phyloP scores from a whole-genome alignment of 2,797 vertebrate genomes.

The Parambassis ranga region DNA sequence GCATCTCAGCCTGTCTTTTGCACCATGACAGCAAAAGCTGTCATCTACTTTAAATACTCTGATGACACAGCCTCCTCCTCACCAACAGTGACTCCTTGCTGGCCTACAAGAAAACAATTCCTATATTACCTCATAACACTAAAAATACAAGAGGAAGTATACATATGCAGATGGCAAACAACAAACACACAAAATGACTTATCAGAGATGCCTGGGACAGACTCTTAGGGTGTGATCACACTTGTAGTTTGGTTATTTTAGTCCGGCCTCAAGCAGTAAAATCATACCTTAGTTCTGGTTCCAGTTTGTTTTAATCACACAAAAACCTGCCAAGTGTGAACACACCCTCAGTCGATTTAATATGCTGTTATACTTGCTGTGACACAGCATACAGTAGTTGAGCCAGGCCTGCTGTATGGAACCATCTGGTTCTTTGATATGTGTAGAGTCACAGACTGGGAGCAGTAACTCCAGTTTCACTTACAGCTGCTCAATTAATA shows the following conservation, averaged over 20 bases:
- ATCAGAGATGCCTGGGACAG: constrained; percentile 14
- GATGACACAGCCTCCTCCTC: constrained; percentile 9
- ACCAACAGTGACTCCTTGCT: background rate
- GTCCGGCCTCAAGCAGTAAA: no score
- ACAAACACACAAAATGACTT: background rate
- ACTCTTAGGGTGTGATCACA: no score
- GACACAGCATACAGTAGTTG: constrained; percentile 16
- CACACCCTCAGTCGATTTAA: no score
- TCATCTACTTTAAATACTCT: constrained; percentile 10
- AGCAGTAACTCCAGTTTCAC: constrained; percentile 14
- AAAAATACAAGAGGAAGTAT: no score
- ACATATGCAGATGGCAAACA: no score
- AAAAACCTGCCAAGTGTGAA: no score
- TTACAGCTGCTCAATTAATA: constrained; percentile 40
- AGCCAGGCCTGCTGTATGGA: constrained; percentile 27
- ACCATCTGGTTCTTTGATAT: constrained; percentile 44
- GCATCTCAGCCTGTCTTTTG: constrained; percentile 8
- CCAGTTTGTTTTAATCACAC: no score
- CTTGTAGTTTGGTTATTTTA: no score
- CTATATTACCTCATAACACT: no score
- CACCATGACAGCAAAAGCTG: constrained; percentile 1
- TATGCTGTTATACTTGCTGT: constrained; percentile 13
- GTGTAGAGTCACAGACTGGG: constrained; percentile 24
- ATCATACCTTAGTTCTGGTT: no score
- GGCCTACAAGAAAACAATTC: background rate